phyloP scores from a whole-genome alignment of 2,888 invertebrate genomes.

The Micropterix aruncella region DNA sequence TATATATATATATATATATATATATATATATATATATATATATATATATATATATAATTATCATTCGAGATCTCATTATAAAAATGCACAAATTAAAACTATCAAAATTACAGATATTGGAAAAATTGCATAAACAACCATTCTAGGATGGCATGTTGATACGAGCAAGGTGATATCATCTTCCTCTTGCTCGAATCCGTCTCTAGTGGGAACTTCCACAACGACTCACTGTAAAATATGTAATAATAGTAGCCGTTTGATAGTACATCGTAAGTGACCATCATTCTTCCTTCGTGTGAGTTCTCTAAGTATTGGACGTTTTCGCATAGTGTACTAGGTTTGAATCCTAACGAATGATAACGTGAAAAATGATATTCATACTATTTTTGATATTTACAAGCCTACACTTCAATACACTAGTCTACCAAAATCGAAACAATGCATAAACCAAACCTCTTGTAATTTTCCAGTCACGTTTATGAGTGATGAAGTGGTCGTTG shows the following conservation, averaged over 20 bases:
- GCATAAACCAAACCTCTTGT: constrained; percentile 66
- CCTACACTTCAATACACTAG: constrained; percentile 69
- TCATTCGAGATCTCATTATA: too few relatives aligned
- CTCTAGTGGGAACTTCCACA: constrained; percentile 70
- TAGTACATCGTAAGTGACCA: constrained; percentile 54
- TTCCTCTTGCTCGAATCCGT: constrained; percentile 64
- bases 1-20: too few relatives aligned
- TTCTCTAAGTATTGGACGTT: constrained; percentile 55
- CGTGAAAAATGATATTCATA: constrained; percentile 67
- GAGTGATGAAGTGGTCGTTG: constrained; percentile 66
- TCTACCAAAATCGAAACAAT: constrained; percentile 47
- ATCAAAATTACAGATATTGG: constrained; percentile 63
- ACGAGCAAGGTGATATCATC: constrained; percentile 57
- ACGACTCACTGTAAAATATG: constrained; percentile 82
- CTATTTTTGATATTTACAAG: constrained; percentile 72
- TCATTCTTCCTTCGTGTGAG: constrained; percentile 47
- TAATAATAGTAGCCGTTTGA: constrained; percentile 79
- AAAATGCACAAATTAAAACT: constrained; percentile 68
- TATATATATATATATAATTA: too few relatives aligned
- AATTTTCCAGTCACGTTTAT: constrained; percentile 56
- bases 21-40: too few relatives aligned
- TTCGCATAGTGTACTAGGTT: constrained; percentile 51
- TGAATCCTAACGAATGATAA: constrained; percentile 66
- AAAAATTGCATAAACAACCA: constrained; percentile 66
- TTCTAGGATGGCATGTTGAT: constrained; percentile 68